These are phyloP conservation scores for Oscheius onirici DNA, from an alignment of 2,888 invertebrate species.

Conservation along the genomic window DNA sequence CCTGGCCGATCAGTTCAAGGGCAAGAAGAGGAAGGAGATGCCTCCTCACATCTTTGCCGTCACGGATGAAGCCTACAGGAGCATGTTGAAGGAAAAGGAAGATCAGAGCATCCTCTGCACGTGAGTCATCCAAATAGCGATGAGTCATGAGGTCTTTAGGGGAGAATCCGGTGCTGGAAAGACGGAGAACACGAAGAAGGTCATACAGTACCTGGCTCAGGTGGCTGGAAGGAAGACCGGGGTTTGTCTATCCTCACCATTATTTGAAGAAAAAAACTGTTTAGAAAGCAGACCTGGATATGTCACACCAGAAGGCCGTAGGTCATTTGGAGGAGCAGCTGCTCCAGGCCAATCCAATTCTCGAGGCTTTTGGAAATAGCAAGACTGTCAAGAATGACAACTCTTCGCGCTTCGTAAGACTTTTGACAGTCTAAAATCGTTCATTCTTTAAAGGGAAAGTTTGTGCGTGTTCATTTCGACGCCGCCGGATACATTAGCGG, in stretches of 20 bases:
- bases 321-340: conserved; percentile 98
- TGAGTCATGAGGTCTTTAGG: conserved; percentile 64
- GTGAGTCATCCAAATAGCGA: conserved; percentile 68
- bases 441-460: conserved; percentile 81
- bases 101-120: conserved; percentile 99
- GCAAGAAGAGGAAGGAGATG: conserved; percentile 86
- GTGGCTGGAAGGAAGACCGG: conserved; percentile 81
- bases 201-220: conserved; percentile 98
- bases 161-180: conserved; percentile 99
- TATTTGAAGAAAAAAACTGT: background rate
- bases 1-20: conserved; percentile 98
- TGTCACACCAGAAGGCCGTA: conserved; percentile 37
- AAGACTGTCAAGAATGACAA: conserved; percentile 99
- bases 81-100: conserved; percentile 99
- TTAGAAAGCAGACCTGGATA: conserved; percentile 41
- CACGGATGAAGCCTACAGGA: conserved; percentile 97
- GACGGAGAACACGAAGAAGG: conserved; percentile 99
- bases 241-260: background rate
- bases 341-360: conserved; percentile 94
- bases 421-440: background rate
- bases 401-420: conserved; percentile 98
- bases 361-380: conserved; percentile 99
- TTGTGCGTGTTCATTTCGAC: conserved; percentile 99
- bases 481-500: conserved; percentile 98
- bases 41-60: conserved; percentile 99